Conservation (phyloP, 2,797 vertebrate genomes). For the Melanotaenia maccullochi region DNA sequence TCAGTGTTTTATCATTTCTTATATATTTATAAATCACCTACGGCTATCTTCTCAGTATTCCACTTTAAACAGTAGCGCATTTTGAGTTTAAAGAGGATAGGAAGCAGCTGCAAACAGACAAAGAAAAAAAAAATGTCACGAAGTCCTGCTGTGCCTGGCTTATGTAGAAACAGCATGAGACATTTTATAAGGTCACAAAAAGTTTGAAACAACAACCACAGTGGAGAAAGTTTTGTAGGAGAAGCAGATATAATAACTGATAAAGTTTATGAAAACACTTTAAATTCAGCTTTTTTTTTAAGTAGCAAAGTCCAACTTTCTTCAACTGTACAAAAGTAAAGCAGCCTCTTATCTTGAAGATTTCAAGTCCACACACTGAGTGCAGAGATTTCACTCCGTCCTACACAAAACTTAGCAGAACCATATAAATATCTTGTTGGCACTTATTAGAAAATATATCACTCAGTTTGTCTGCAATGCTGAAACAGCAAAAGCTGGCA, state of each 20-base stretch:
- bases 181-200: slow-evolving; percentile 9
- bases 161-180: slow-evolving; percentile 15
- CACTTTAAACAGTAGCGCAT: slow-evolving; percentile 19
- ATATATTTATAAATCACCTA: slow-evolving; percentile 12
- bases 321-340: not conserved
- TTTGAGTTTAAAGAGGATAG: slow-evolving; percentile 34
- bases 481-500: slow-evolving; percentile 16
- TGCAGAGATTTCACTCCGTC: not conserved
- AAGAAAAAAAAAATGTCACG: not conserved
- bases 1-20: slow-evolving; percentile 36
- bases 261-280: not conserved
- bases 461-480: slow-evolving; percentile 3
- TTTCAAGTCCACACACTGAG: not conserved
- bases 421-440: not conserved
- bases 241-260: not conserved
- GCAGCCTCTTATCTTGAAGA: not conserved
- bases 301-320: too few relatives aligned
- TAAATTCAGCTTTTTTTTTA: not conserved
- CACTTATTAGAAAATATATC: slow-evolving; percentile 6
- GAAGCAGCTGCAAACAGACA: slow-evolving; percentile 27
- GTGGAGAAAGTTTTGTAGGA: not conserved
- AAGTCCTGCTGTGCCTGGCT: slow-evolving; percentile 28
- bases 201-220: slow-evolving; percentile 15
- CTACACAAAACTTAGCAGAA: not conserved
- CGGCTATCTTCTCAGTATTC: slow-evolving; percentile 29